A percentile compares a stretch with the other conserved stretches of the same genome.
phyloP scores from a whole-genome alignment of 2,797 vertebrate species.

The Pampus argenteus region DNA sequence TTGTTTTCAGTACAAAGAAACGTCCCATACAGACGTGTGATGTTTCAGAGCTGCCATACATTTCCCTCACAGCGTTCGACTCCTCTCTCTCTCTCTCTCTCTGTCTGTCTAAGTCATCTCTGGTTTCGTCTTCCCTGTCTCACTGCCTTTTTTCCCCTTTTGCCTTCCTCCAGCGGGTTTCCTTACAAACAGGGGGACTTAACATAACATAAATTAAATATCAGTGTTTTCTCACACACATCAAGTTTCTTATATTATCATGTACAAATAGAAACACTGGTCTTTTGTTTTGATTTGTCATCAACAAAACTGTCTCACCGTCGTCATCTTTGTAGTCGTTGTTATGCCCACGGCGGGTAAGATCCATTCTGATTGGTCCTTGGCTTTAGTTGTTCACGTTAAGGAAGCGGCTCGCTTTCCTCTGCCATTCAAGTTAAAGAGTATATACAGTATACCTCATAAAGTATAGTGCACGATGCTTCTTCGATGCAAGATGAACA shows the following conservation, averaged over 20 bases:
- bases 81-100: constrained; percentile 1
- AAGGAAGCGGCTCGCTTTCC: background rate
- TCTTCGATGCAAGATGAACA: constrained; percentile 9
- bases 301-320: constrained; percentile 29
- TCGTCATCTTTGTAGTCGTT: constrained; percentile 11
- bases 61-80: constrained; percentile 19
- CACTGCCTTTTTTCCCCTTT: background rate
- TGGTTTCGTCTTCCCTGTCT: constrained; percentile 5
- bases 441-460: constrained; percentile 62
- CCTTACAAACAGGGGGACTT: constrained; percentile 30
- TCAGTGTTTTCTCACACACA: constrained; percentile 61
- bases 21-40: constrained; percentile 31
- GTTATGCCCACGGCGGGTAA: constrained; percentile 1
- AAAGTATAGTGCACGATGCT: constrained; percentile 38
- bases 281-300: constrained; percentile 48
- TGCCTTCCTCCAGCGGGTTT: constrained; percentile 2
- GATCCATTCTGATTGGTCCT: constrained; percentile 45
- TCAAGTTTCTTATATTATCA: constrained; percentile 51
- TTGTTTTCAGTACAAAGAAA: constrained; percentile 32
- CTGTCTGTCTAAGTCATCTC: constrained; percentile 1
- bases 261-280: constrained; percentile 71
- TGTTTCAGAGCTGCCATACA: constrained; percentile 60
- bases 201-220: constrained; percentile 41
- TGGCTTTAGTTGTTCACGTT: constrained; percentile 16
- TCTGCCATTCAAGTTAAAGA: constrained; percentile 6